Conservation (phyloP, 2,797 vertebrate genomes). For the Enteromius fasciolatus region DNA sequence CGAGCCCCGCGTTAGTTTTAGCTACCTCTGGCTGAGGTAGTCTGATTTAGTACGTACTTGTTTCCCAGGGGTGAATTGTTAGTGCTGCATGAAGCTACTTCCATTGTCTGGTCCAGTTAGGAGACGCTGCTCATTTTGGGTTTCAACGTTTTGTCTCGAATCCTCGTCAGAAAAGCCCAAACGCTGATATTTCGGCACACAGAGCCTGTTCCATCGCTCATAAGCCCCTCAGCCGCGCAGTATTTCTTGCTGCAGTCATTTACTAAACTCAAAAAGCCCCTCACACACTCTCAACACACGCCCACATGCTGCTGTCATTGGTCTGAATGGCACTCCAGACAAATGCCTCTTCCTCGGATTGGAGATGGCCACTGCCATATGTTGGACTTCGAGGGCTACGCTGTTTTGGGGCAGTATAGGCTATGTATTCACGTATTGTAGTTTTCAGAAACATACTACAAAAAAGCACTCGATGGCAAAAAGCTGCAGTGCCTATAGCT, state of each 20-base stretch:
- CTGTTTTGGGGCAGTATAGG: slow-evolving; percentile 16
- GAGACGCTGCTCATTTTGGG: slow-evolving; percentile 68
- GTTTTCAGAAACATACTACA: slow-evolving; percentile 3
- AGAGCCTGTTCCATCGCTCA: slow-evolving; percentile 72
- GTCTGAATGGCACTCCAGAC: slow-evolving; percentile 46
- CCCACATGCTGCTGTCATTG: slow-evolving; percentile 73
- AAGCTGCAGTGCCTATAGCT: slow-evolving; percentile 6
- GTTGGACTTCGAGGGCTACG: slow-evolving; percentile 42
- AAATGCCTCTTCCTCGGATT: slow-evolving; percentile 62
- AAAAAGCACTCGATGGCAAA: not conserved
- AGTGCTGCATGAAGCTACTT: slow-evolving; percentile 83
- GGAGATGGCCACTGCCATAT: slow-evolving; percentile 63
- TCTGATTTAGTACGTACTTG: slow-evolving; percentile 64
- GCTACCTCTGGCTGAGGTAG: slow-evolving; percentile 69
- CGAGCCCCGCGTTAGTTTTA: slow-evolving; percentile 67
- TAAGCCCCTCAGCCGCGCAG: slow-evolving; percentile 73
- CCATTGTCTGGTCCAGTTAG: slow-evolving; percentile 86
- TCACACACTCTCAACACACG: slow-evolving; percentile 70
- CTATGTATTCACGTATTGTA: not conserved
- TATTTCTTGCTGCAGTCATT: slow-evolving; percentile 97
- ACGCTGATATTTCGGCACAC: slow-evolving; percentile 60
- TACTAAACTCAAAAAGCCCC: slow-evolving; percentile 89
- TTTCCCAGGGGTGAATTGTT: slow-evolving; percentile 82
- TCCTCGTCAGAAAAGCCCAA: slow-evolving; percentile 51
- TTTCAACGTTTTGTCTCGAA: slow-evolving; percentile 57